A percentile compares a stretch with the other conserved stretches of the same genome.
Evolutionary conservation across 2,797 vertebrate species (phyloP).

Genomic region (Apogon hyalosoma): DNA sequence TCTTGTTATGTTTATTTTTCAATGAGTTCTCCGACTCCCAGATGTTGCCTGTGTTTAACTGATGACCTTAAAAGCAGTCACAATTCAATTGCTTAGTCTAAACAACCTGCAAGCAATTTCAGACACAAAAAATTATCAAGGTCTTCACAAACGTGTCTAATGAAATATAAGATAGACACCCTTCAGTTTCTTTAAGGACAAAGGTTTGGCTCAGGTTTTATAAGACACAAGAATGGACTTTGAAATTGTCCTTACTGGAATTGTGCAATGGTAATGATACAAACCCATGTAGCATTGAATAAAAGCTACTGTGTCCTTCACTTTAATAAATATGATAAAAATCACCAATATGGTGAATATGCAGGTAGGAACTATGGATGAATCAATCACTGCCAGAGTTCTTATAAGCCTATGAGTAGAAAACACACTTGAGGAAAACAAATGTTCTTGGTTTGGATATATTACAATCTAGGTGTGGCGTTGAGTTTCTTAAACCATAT

Average conservation of each 20-base stretch:
- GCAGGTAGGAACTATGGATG: slow-evolving; percentile 41
- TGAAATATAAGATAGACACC: slow-evolving; percentile 21
- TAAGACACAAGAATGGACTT: slow-evolving; percentile 53
- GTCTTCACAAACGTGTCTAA: slow-evolving; percentile 36
- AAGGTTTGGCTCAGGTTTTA: slow-evolving; percentile 66
- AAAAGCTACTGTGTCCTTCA: slow-evolving; percentile 69
- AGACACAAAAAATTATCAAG: slow-evolving; percentile 41
- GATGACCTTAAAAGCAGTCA: slow-evolving; percentile 44
- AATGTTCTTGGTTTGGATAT: slow-evolving; percentile 37
- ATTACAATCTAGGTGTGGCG: slow-evolving; percentile 35
- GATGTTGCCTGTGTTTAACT: slow-evolving; percentile 6
- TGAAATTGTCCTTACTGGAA: slow-evolving; percentile 52
- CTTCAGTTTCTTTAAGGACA: slow-evolving; percentile 55
- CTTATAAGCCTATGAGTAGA: slow-evolving; percentile 24
- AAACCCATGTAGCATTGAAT: slow-evolving; percentile 52
- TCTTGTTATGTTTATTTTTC: slow-evolving; percentile 7
- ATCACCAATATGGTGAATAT: slow-evolving; percentile 87
- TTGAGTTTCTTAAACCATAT: slow-evolving; percentile 48
- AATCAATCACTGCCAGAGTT: slow-evolving; percentile 51
- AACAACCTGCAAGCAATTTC: slow-evolving; percentile 50
- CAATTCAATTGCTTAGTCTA: slow-evolving; percentile 47
- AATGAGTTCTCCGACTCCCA: background rate
- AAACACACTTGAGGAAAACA: slow-evolving; percentile 39
- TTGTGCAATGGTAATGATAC: slow-evolving; percentile 66
- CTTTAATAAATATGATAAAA: slow-evolving; percentile 76